A percentile compares a stretch with the other conserved stretches of the same genome.
These are phyloP conservation scores for Polymixis flavicincta DNA, from an alignment of 2,888 invertebrate species.

Conservation along the genomic window DNA sequence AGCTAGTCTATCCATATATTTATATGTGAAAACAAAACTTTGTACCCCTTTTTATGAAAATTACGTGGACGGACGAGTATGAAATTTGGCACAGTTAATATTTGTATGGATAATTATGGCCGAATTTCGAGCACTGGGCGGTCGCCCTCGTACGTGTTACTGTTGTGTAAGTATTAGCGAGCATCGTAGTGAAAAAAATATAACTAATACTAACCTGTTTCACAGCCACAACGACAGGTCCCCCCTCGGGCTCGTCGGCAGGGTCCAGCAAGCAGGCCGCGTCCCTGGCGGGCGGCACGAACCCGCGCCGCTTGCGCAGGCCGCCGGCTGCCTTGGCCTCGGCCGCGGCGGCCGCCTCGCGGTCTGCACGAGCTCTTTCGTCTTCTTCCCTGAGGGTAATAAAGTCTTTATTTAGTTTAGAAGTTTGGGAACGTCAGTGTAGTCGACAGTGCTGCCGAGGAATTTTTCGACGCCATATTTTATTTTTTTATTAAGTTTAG, in stretches of 20 bases:
- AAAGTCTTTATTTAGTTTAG: background rate
- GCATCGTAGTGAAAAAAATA: background rate
- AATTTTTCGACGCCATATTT: no score
- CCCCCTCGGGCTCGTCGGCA: constrained; percentile 84
- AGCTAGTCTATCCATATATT: no score
- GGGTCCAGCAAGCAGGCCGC: constrained; percentile 84
- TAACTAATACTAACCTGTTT: constrained; percentile 45
- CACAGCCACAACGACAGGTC: constrained; percentile 76
- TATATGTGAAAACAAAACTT: no score
- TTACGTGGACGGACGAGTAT: no score
- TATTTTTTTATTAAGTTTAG: background rate
- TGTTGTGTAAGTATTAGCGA: background rate
- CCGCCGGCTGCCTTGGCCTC: constrained; percentile 72
- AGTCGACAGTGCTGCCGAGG: no score
- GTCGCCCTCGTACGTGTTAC: no score
- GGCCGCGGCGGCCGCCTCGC: constrained; percentile 79
- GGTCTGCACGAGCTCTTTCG: constrained; percentile 74
- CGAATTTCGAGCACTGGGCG: no score
- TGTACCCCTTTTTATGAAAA: no score
- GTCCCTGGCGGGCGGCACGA: constrained; percentile 92
- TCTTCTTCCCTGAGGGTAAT: constrained; percentile 75
- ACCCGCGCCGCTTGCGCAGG: constrained; percentile 84
- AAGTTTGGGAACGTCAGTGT: no score
- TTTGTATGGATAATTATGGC: no score
- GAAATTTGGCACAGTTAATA: no score